Conservation (phyloP, 1,140 invertebrate genomes). For the Polyergus mexicanus region DNA sequence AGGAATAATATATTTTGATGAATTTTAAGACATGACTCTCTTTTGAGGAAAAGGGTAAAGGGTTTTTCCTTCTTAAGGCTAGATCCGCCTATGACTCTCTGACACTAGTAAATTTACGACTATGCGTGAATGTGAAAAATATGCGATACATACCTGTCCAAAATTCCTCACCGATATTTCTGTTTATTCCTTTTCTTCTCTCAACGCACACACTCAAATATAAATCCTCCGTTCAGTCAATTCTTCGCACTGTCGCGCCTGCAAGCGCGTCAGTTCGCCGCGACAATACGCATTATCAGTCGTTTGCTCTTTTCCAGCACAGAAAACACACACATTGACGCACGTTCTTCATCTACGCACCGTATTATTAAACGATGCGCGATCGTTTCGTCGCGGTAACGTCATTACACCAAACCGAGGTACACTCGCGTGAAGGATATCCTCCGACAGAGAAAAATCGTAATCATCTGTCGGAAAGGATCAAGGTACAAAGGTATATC, state of each 20-base stretch:
- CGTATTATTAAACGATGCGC: slow-evolving; percentile 22
- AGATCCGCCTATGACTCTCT: background rate
- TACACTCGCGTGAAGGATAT: slow-evolving; percentile 38
- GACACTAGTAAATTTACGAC: background rate
- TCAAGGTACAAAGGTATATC: background rate
- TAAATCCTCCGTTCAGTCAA: slow-evolving; percentile 11
- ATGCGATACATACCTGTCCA: background rate
- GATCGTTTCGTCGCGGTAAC: slow-evolving; percentile 20
- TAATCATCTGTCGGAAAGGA: slow-evolving; percentile 2
- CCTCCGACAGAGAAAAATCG: background rate
- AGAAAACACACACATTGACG: slow-evolving; percentile 44
- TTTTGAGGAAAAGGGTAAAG: background rate
- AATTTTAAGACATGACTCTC: background rate
- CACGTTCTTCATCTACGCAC: slow-evolving; percentile 39
- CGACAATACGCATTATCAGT: slow-evolving; percentile 16
- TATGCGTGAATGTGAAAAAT: background rate
- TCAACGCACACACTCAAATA: background rate
- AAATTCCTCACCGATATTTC: background rate
- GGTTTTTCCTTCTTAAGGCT: background rate
- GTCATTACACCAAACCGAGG: slow-evolving; percentile 33
- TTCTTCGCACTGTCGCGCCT: slow-evolving; percentile 6
- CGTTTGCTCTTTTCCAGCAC: slow-evolving; percentile 4
- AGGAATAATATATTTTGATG: background rate
- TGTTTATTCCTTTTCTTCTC: slow-evolving; percentile 32
- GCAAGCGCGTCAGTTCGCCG: slow-evolving; percentile 11